Evolutionary conservation across 1,140 invertebrate genomes (phyloP).

Genomic region (Globodera rostochiensis): DNA sequence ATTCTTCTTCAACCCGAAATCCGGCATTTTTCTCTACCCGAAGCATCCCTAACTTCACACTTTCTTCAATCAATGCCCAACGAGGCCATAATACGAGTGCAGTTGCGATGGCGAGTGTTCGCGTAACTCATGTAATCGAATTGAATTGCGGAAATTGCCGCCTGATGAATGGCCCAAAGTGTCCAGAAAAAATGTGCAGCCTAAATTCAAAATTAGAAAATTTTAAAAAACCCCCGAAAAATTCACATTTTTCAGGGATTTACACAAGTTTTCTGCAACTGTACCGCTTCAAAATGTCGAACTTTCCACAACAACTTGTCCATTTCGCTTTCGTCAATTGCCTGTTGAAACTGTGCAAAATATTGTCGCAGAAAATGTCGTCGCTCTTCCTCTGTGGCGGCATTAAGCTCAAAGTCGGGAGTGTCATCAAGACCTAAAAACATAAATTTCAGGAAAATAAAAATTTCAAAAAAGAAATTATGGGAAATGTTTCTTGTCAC

Average conservation of each 20-base stretch:
- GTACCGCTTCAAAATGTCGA: conserved; percentile 55
- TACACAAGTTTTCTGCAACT: conserved; percentile 28
- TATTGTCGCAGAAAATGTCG: conserved; percentile 50
- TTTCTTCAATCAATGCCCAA: not conserved
- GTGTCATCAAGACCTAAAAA: conserved; percentile 66
- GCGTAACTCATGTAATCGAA: conserved; percentile 88
- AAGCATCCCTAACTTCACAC: no score
- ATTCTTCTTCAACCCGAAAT: no score
- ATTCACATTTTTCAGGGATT: conserved; percentile 33
- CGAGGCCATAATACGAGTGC: conserved; percentile 3
- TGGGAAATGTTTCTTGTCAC: no score
- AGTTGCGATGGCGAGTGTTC: conserved; percentile 33
- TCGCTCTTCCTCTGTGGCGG: conserved; percentile 47
- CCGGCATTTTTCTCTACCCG: no score
- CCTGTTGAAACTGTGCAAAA: conserved; percentile 32
- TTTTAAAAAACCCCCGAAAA: conserved; percentile 7
- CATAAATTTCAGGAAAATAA: no score
- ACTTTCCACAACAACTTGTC: conserved; percentile 34
- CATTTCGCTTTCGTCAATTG: conserved; percentile 33
- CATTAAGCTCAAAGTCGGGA: conserved; percentile 57
- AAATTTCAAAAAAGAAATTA: not conserved
- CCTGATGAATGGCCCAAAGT: conserved; percentile 77
- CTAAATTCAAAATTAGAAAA: conserved; percentile 49
- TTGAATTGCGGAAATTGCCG: conserved; percentile 79
- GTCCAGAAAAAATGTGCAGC: conserved; percentile 87